Evolutionary conservation across 2,113 vertebrate species (phyloP).

Genomic region (Dissostichus mawsoni): DNA sequence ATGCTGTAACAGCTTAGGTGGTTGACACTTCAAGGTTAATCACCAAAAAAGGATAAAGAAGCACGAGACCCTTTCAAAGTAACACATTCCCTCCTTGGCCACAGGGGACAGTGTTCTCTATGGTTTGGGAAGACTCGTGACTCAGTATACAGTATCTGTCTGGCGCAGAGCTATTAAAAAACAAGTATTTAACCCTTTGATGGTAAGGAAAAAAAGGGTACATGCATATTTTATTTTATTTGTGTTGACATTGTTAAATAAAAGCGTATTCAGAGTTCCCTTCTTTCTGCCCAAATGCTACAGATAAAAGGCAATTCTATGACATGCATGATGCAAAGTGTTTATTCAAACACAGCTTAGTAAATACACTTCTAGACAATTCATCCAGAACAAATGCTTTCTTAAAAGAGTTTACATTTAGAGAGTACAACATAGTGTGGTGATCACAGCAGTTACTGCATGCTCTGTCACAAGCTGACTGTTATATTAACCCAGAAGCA

Average conservation of each 20-base stretch:
- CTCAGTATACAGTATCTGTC: background rate
- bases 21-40: constrained; percentile 14
- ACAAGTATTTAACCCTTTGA: background rate
- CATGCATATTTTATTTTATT: background rate
- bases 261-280: background rate
- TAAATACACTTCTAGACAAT: background rate
- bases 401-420: background rate
- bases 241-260: background rate
- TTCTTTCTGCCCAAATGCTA: background rate
- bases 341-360: background rate
- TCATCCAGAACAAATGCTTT: background rate
- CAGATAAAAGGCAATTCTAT: background rate
- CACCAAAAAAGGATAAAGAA: constrained; percentile 41
- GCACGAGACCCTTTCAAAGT: background rate
- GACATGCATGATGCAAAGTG: background rate
- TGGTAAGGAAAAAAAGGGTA: too few relatives aligned
- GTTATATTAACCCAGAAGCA: background rate
- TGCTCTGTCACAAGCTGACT: background rate
- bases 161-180: constrained; percentile 5
- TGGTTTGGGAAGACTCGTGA: constrained; percentile 16
- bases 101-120: constrained; percentile 54
- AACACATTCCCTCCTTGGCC: constrained; percentile 13
- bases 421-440: background rate
- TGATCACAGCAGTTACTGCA: background rate
- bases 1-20: background rate